phyloP scores from a whole-genome alignment of 2,797 vertebrate genomes.

The Leucoraja ocellata region DNA sequence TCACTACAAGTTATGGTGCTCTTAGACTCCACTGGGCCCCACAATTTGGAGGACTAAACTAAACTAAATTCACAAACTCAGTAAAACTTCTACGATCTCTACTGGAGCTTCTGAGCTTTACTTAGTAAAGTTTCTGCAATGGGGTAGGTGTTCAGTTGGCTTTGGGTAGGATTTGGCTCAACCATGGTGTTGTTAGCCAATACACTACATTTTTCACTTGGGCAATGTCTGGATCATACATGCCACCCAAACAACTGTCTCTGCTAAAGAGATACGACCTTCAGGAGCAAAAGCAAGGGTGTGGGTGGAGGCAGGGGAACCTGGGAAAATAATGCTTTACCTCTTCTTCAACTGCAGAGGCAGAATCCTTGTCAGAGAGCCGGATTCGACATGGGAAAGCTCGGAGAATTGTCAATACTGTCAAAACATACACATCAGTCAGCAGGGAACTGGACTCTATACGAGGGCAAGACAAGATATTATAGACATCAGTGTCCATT shows the following conservation, averaged over 20 bases:
- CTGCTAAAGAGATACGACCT: background rate
- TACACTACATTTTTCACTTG: background rate
- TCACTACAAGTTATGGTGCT: no score
- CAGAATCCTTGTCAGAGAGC: constrained; percentile 70
- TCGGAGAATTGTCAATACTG: constrained; percentile 83
- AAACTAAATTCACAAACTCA: background rate
- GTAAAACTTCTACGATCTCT: background rate
- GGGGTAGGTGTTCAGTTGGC: background rate
- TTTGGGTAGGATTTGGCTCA: background rate
- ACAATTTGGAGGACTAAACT: no score
- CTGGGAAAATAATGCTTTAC: constrained; percentile 50
- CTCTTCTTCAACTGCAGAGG: constrained; percentile 79
- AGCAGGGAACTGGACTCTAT: background rate
- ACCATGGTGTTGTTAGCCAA: background rate
- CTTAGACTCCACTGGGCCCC: no score
- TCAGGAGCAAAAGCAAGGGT: background rate
- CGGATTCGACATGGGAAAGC: constrained; percentile 88
- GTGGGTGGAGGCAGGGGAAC: background rate
- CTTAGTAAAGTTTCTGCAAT: background rate
- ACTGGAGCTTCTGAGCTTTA: no score
- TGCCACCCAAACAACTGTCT: background rate
- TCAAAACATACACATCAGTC: constrained; percentile 22
- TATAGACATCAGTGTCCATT: background rate
- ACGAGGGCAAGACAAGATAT: background rate
- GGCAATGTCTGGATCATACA: background rate